Evolutionary conservation across 1,140 invertebrate genomes (phyloP), one percentile per base, ranked within the genome.

Genomic region (Apis dorsata): DNA sequence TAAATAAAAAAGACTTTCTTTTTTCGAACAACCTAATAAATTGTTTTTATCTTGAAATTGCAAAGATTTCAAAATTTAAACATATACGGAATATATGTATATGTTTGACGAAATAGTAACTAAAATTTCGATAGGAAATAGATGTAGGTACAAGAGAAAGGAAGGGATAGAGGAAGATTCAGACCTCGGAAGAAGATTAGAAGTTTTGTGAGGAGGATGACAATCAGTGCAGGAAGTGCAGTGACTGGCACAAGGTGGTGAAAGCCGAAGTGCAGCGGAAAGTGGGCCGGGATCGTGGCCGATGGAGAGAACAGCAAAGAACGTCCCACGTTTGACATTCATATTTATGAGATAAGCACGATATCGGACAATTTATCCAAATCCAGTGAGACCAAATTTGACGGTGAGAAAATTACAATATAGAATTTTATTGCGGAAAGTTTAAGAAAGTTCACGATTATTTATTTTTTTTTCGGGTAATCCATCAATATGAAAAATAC

Each of bases 191-290:
- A 79, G 75, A 85, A 79, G 82, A n/a, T 62, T 72, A 60, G 55
- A 65, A 55, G 72, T 77, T 81, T 70, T 62, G 60, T 53, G 49
- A 78, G 59, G 81, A 59, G 74, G 83, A 90, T 89, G 90, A 92
- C 91, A 93, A 93, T 93, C 92, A 93, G 93, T 93, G 93, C 93
- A 90, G 92, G 91, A 93, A 93, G 91, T 93, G 91, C 92, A 94
- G 88, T 91, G 91, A 93, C 92, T 92, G 91, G 92, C 89, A 92
- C 92, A 85, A 89, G 88, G 89, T 89, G 91, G 90, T 92, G 91
- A 93, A 92, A 93, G 92, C 90, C 90, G 89, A 91, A 90, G 70
- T 86, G 85, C 83, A 82, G 82, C 88, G 86, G 88, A 92, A 93
- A 93, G 90, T 93, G 89, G 92, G 90, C 88, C 91, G 87, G 66